Base-by-base conservation (phyloP, 2,113 vertebrate genomes). In the Euleptes europaea region DNA sequence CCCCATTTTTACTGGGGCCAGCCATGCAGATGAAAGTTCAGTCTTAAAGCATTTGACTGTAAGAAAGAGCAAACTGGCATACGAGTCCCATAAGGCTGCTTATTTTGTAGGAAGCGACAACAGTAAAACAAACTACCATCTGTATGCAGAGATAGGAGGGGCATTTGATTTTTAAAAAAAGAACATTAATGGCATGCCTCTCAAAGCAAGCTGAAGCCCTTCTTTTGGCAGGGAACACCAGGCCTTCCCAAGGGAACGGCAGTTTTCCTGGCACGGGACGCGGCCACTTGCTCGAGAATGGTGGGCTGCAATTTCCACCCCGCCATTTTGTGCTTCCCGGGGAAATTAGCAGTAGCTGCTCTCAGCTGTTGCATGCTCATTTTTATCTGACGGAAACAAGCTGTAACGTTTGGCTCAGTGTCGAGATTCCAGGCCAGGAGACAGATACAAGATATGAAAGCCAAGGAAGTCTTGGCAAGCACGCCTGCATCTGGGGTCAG, bases 371-470 rank as follows among this genome's bases (percentile, higher is more conserved):
- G 83, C 66, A 60, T 71, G 75, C 35, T 78, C 83, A 78, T 78
- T 84, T 78, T 84, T 78, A 78, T 84, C 65, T 84, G 51, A 78
- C 78, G 67, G 66, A 84, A 57, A 84, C 75, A 84, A 71, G 66
- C 75, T 84, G 66, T 78, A 71, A 38, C 28, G 38, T 71, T 84
- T 84, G 75, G 75, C 75, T 78, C 49, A 57, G 38, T 33, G 6
- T 33, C 60, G 49, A 40, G 57, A 78, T 71, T 78, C 42, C 69
- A 69, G 66, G 83, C 35, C 66, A 78, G 70, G 83, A 76, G 42
- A 75, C 35, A 84, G 57, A 78, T 44, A 71, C 9, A 8, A 44
- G 76, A 65, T 3, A 71, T 14, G 35, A 57, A 79, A 85, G 67
- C 77, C 82, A 85, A 79, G 31, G 60, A 63, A 79, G 13, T 49